These are phyloP conservation scores for Tetramorium alpestre DNA, from an alignment of 1,140 invertebrate species.

Conservation along the genomic window DNA sequence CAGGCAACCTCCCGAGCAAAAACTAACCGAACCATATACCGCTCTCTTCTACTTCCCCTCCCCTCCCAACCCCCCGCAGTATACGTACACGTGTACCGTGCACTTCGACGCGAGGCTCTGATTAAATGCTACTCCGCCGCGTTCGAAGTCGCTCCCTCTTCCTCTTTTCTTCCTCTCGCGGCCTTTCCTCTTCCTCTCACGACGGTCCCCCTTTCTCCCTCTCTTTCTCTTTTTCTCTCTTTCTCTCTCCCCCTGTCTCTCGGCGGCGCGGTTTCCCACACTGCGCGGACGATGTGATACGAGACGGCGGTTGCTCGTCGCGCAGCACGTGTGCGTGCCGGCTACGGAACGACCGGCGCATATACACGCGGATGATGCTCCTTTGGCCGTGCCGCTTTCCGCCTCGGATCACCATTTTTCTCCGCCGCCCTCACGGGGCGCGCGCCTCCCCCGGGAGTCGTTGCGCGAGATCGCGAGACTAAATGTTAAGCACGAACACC, in stretches of 20 bases:
- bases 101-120: constrained; percentile 79
- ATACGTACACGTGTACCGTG: constrained; percentile 67
- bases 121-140: constrained; percentile 85
- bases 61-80: not conserved
- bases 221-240: constrained; percentile 17
- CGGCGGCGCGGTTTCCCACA: constrained; percentile 72
- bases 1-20: constrained; percentile 85
- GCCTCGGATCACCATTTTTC: constrained; percentile 33
- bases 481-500: constrained; percentile 1
- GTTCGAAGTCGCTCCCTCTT: constrained; percentile 73
- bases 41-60: constrained; percentile 61
- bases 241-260: constrained; percentile 38
- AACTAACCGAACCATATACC: constrained; percentile 86
- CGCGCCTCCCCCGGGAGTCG: constrained; percentile 33
- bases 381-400: constrained; percentile 53
- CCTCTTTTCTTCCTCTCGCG: constrained; percentile 18
- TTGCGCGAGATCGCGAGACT: constrained; percentile 29
- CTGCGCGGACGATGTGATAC: constrained; percentile 62
- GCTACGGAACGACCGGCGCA: constrained; percentile 11
- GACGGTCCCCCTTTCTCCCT: not conserved
- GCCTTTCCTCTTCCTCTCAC: constrained; percentile 20
- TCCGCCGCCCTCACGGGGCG: constrained; percentile 19
- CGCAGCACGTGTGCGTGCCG: constrained; percentile 61
- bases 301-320: constrained; percentile 42
- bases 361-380: constrained; percentile 41